Evolutionary conservation across 1,140 invertebrate species (phyloP).

Genomic region (Drosophila ohnishii): DNA sequence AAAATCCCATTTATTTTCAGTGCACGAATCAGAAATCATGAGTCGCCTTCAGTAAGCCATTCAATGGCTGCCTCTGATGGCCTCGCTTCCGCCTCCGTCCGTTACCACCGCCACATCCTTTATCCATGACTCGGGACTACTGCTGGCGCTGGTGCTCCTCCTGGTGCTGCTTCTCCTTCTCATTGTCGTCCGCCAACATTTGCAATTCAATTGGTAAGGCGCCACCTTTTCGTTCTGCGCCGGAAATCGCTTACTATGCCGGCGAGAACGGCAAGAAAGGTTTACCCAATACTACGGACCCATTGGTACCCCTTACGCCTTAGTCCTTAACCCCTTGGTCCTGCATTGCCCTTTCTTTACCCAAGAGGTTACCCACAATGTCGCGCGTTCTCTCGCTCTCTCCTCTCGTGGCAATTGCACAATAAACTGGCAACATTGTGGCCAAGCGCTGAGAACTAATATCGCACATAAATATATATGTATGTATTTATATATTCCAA

Average conservation of each 20-base stretch:
- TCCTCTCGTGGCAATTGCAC: constrained; percentile 53
- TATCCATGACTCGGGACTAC: constrained; percentile 13
- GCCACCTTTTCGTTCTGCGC: constrained; percentile 71
- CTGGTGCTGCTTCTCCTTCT: constrained; percentile 11
- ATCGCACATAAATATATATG: constrained; percentile 59
- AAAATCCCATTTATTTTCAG: constrained; percentile 1
- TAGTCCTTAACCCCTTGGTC: constrained; percentile 8
- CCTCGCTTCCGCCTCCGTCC: constrained; percentile 64
- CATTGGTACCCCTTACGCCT: neutral
- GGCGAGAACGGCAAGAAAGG: constrained; percentile 56
- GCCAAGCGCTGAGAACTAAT: constrained; percentile 61
- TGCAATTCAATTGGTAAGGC: constrained; percentile 78
- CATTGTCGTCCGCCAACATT: constrained; percentile 69
- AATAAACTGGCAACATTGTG: constrained; percentile 73
- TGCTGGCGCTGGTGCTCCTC: neutral
- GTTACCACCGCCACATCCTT: constrained; percentile 3
- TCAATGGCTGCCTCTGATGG: constrained; percentile 72
- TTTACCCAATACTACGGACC: constrained; percentile 59
- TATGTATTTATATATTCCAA: constrained; percentile 35
- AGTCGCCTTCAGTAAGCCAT: constrained; percentile 52
- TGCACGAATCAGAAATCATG: constrained; percentile 33
- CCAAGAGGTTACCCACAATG: constrained; percentile 18
- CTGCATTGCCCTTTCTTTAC: neutral
- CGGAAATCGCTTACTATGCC: constrained; percentile 79
- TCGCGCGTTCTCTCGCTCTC: constrained; percentile 38